These are phyloP conservation scores for Micromys minutus DNA, from an alignment of 2,113 vertebrate species.

Conservation along the genomic window DNA sequence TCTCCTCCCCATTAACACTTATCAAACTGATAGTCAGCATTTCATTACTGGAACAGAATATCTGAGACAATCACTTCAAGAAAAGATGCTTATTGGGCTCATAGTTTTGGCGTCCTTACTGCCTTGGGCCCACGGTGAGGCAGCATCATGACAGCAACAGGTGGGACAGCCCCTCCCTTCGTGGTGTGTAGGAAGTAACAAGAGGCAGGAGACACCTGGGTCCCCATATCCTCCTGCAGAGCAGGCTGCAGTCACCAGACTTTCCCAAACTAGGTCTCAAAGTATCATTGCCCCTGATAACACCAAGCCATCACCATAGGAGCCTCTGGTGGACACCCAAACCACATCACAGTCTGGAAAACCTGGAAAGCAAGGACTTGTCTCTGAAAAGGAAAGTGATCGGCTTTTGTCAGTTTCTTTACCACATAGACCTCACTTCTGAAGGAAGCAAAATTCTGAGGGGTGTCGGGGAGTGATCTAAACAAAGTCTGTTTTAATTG, in stretches of 20 bases:
- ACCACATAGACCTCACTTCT: background rate
- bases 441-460: conserved; percentile 5
- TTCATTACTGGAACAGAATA: background rate
- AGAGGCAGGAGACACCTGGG: background rate
- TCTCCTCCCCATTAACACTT: background rate
- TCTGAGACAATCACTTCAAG: background rate
- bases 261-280: background rate
- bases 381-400: background rate
- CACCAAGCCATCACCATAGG: background rate
- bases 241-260: background rate
- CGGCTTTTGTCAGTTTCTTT: background rate
- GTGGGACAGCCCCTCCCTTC: background rate
- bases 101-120: background rate
- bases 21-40: background rate
- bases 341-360: background rate
- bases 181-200: background rate
- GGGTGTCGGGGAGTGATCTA: too few species aligned
- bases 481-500: background rate
- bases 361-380: background rate
- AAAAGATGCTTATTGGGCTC: background rate
- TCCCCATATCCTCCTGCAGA: background rate
- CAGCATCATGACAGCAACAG: background rate
- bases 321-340: background rate
- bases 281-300: background rate
- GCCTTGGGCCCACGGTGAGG: background rate